A percentile compares a stretch with the other conserved stretches of the same genome.
phyloP scores from a whole-genome alignment of 1,140 invertebrate species.

The Oryctes rhinoceros region DNA sequence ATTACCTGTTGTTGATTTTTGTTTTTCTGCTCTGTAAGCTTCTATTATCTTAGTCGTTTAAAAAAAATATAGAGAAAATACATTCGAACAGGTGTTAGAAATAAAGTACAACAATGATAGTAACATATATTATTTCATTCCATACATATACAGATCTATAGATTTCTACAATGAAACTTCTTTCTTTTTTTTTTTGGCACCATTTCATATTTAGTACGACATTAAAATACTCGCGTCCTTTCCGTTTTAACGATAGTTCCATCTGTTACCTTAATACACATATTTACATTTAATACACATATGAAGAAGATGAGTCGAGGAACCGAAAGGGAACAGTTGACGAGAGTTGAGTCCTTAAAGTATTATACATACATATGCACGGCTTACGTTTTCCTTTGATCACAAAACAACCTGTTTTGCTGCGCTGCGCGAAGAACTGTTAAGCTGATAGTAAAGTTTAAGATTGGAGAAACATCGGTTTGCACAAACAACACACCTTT shows the following conservation, averaged over 20 bases:
- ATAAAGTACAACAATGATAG: constrained; percentile 8
- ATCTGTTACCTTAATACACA: background rate
- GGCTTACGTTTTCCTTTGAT: too few relatives aligned
- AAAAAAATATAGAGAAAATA: too few relatives aligned
- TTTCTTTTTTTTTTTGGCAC: constrained; percentile 1
- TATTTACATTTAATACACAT: constrained; percentile 1
- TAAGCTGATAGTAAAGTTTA: too few relatives aligned
- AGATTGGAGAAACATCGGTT: too few relatives aligned
- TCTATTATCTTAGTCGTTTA: too few relatives aligned
- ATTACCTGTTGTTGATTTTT: too few relatives aligned
- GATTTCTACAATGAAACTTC: constrained; percentile 3
- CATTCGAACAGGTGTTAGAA: background rate
- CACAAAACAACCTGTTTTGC: too few relatives aligned
- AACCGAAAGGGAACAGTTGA: too few relatives aligned
- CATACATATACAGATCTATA: constrained; percentile 7
- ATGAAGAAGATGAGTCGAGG: too few relatives aligned
- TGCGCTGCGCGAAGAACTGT: too few relatives aligned
- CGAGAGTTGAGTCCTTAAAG: background rate
- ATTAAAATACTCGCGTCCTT: background rate
- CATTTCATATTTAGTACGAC: constrained; percentile 3
- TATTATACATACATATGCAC: background rate
- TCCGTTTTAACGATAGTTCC: background rate
- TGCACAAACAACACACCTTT: too few relatives aligned
- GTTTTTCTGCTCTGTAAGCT: too few relatives aligned
- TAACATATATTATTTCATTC: constrained; percentile 7